Percentiles rank a stretch among this genome's conserved stretches.
phyloP scores from a whole-genome alignment of 1,140 invertebrate species.

The Wiebesia pumilae region DNA sequence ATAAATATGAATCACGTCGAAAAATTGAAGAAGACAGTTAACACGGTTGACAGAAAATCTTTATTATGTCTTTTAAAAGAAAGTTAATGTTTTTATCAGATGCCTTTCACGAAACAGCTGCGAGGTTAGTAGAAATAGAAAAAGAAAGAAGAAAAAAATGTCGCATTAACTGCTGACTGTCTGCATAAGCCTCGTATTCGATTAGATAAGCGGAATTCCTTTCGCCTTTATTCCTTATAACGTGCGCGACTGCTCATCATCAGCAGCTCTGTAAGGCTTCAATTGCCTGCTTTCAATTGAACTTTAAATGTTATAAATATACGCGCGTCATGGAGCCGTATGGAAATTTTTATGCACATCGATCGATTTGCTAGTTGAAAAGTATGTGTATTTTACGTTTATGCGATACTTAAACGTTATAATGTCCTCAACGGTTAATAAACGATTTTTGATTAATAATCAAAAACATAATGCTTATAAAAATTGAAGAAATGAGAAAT shows the following conservation, averaged over 20 bases:
- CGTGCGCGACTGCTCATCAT: background rate
- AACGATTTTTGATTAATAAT: too few relatives aligned
- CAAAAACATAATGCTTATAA: too few relatives aligned
- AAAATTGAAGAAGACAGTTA: too few relatives aligned
- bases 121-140: background rate
- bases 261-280: background rate
- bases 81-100: background rate
- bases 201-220: conserved; percentile 31
- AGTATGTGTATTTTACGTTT: background rate
- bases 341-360: background rate
- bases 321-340: background rate
- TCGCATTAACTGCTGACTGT: conserved; percentile 4
- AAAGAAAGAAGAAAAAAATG: background rate
- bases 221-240: conserved; percentile 7
- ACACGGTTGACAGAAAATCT: too few relatives aligned
- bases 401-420: too few relatives aligned
- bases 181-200: background rate
- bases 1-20: too few relatives aligned
- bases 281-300: conserved; percentile 33
- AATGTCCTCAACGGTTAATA: too few relatives aligned
- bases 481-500: background rate
- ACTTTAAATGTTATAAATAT: background rate
- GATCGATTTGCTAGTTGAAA: background rate
- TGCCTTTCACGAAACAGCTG: background rate
- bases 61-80: background rate